Base-by-base conservation (phyloP, 2,888 invertebrate genomes). In the Amphipoea oculea region DNA sequence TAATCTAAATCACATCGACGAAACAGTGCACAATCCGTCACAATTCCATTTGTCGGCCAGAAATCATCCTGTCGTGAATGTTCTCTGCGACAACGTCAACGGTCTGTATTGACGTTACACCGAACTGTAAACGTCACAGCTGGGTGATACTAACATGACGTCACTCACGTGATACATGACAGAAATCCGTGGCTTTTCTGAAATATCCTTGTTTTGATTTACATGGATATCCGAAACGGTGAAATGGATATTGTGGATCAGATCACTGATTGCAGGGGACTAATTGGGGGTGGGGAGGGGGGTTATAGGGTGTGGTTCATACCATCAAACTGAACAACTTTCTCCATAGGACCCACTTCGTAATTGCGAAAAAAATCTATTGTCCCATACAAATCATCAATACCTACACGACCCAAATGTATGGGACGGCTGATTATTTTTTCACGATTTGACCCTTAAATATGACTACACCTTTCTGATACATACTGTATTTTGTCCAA, bases 61-160 rank as follows among this genome's bases (percentile, higher is more conserved):
- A 86, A 86, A 89, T 89, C 88, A 89, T 86, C 51, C 90, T 82
- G 86, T 71, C 79, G 63, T 69, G 71, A 54, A 68, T 68, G 79
- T 17, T 66, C 73, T 45, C 68, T 73, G 89, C 79, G 72, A 81
- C 88, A 85, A 73, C 68, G 83, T 88, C 88, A 83, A 71, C n/a
- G 48, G 76, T 67, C 42, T 12, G 71, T 86, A 88, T 86, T 75
- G 89, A 83, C 76, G 73, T 71, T 42, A 75, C 68, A 66, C 67
- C 70, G 85, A n/a, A 76, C 66, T 48, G 85, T 68, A 71, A 68
- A 76, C 73, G 85, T 76, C 81, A 88, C 76, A 75, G 69, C 42
- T 83, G 66, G 54, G 6, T 67, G 36, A 66, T 62, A 69, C 54
- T 54, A 48, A 60, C 60, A 62, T 86, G 66, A 57, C 60, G 66